Base-by-base conservation (phyloP, 2,888 invertebrate genomes). In the Drosophila melanosoma region DNA sequence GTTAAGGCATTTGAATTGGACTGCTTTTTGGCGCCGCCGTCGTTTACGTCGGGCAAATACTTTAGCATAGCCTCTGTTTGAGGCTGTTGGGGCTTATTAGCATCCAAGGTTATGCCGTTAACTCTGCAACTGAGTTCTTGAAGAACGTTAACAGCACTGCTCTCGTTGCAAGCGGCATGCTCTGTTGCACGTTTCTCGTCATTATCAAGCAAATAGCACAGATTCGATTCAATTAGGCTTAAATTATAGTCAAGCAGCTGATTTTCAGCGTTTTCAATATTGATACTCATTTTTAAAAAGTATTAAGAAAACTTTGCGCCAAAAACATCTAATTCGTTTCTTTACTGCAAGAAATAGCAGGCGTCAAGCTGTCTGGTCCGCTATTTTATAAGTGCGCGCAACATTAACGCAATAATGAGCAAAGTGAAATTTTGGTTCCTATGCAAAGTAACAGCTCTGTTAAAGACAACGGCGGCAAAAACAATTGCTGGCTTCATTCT, bases 141-240 rank as follows among this genome's bases (percentile, higher is more conserved):
- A 32, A 81, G 48, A 10, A 64, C 49, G 53, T 12, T 26, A 4
- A 7, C 15, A 0, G 17, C n/a, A 29, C 17, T 11, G 10, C 8
- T 29, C 0, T 23, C 17, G 10, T 7, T 35, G 38, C 36, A 11
- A 7, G 20, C 17, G 12, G 20, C 26, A 23, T 38, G n/a, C 6
- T 17, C 42, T 7, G 3, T 7, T 2, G 17, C 3, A 6, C 20
- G 35, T 51, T 48, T 10, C 17, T 82, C 72, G 10, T 62, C 32
- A 29, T 42, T 15, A 17, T 89, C 79, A 45, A 89, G n/a, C 35
- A 89, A 23, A 1, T 32, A 38, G 58, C 49, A 49, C 7, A 84
- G 42, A 23, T 84, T n/a, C 1, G 29, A 17, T 38, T 81, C 63
- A 10, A 81, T 15, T 3, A 58, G 17, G 33, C 62, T 35, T 17